Base-by-base conservation (phyloP, 2,888 invertebrate genomes). In the Allygus modestus region DNA sequence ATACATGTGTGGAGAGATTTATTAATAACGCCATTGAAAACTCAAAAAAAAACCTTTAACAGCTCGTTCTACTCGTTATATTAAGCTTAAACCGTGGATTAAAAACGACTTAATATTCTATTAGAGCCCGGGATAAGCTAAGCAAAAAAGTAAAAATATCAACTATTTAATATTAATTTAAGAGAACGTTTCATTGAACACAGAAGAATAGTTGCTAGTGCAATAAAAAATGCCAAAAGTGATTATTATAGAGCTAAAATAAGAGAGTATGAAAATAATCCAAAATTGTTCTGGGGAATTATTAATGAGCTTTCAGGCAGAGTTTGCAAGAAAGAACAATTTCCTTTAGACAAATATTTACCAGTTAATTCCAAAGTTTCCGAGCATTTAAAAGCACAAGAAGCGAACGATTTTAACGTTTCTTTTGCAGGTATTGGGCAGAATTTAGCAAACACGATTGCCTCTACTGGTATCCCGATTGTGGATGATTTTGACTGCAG, bases 331-430 rank as follows among this genome's bases (percentile, higher is more conserved):
- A 71, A 71, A 41, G n/a, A 71, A 7, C 41, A 41, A 37, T 71
- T 71, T 71, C 73, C 73, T 31, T n/a, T 71, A 37, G 15, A 71
- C 0, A 71, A 71, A 28, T 37, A 37, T 20, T 71, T 71, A 71
- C 31, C 28, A 1, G n/a, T n/a, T 11, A 71, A 20, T n/a, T 41
- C 26, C 23, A 7, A n/a, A n/a, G 20, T 71, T 71, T 71, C 73
- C 23, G 20, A 41, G 23, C 15, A 2, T 11, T 37, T 41, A 20
- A 37, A 71, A 33, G 17, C n/a, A 43, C 43, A 77, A 31, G 81
- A 20, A 54, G 81, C 81, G 7, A 51, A 81, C 31, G 46, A 81
- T 54, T 81, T 81, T 28, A 81, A 81, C 17, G 28, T 20, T 51
- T 81, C 51, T 2, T 81, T 81, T 51, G 46, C 81, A 2, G 28